Evolutionary conservation across 2,888 invertebrate species (phyloP), one percentile per base, ranked within the genome.

Genomic region (Leucophora obtusa): DNA sequence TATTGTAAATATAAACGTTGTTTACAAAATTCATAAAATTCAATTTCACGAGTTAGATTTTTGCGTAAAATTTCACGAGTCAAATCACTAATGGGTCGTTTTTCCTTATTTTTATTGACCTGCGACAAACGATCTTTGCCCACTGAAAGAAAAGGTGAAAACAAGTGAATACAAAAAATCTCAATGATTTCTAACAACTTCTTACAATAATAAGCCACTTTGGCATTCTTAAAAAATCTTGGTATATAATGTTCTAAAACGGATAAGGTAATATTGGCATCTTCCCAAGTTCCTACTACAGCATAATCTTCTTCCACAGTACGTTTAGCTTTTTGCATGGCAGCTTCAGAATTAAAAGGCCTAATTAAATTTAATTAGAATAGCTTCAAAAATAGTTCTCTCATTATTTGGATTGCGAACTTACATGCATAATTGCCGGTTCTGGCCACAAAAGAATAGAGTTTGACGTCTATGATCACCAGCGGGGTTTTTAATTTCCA

Each of bases 401-500:
- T 6, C 10, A 47, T 63, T 68, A 43, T 6, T 28, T 1, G 8
- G 14, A 33, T 17, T n/a, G 14, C n/a, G 38, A 84, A 92, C 95
- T 92, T 90, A 96, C 95, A 94, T 94, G 93, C 96, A 96, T 83
- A 94, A 93, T 68, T 85, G 84, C 8, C 94, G 93, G 84, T 95
- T 94, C 89, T 97, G 97, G 10, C 97, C 97, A 87, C 97, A 97
- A 90, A 97, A 97, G 91, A 97, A 96, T 85, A 96, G 93, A 0
- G 95, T 95, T 87, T 96, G 96, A 11, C 96, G 91, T 70, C 96
- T 92, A 88, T 96, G 96, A 90, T 97, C 96, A 0, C 96, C 96
- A 79, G 95, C 95, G 0, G 94, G 94, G 88, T 96, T 96, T 84
- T 94, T 93, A 0, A 93, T 93, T 88, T 96, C 95, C 7, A 95